Percentiles rank a stretch among this genome's conserved stretches.
Evolutionary conservation across 1,140 invertebrate genomes (phyloP).

Genomic region (Triops cancriformis): DNA sequence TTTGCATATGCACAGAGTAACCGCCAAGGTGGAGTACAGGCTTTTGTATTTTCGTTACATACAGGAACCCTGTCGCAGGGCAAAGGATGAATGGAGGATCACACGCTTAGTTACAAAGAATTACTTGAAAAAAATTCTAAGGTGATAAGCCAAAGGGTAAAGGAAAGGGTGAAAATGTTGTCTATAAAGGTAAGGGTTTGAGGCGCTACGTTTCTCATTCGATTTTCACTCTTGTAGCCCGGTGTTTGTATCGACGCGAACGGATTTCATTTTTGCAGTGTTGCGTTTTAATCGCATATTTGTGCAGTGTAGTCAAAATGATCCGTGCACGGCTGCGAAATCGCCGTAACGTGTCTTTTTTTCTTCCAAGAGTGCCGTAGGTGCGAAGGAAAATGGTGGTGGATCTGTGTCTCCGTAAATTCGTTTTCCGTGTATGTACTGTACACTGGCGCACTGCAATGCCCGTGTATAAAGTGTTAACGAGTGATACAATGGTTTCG

Average conservation of each 20-base stretch:
- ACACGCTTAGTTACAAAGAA: background rate
- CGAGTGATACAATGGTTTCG: background rate
- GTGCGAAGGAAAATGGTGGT: background rate
- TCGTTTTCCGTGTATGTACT: background rate
- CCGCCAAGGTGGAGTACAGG: background rate
- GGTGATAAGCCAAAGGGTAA: background rate
- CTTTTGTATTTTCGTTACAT: background rate
- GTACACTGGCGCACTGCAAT: background rate
- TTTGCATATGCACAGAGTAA: conserved; percentile 14
- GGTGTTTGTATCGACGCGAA: background rate
- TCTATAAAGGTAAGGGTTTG: background rate
- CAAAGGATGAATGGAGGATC: background rate
- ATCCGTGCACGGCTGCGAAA: background rate
- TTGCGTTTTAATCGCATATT: background rate
- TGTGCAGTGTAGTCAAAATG: background rate
- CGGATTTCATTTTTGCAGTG: background rate
- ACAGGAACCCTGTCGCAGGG: background rate
- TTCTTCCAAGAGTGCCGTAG: background rate
- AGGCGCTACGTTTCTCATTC: background rate
- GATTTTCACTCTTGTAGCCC: background rate
- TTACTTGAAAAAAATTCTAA: background rate
- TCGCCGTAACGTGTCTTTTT: background rate
- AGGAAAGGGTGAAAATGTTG: background rate
- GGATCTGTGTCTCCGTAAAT: background rate
- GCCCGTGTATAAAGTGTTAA: background rate